phyloP scores from a whole-genome alignment of 2,888 invertebrate genomes.

The Clostera curtula region DNA sequence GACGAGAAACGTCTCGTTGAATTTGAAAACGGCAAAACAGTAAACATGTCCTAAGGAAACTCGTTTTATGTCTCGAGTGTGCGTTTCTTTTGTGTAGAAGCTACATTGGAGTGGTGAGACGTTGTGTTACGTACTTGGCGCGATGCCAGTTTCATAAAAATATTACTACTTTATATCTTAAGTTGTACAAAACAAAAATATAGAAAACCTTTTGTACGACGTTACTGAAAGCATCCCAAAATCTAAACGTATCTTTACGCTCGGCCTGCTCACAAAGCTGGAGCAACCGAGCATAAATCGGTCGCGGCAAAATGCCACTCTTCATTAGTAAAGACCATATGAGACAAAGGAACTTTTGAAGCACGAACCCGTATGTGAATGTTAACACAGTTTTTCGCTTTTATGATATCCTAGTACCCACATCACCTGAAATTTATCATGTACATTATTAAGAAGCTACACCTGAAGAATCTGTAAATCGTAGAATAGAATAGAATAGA shows the following conservation, averaged over 20 bases:
- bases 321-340: constrained; percentile 11
- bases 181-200: too few species aligned
- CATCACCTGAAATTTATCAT: too few species aligned
- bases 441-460: too few species aligned
- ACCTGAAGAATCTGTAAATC: too few species aligned
- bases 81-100: neutral
- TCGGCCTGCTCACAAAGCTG: constrained; percentile 4
- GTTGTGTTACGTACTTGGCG: neutral
- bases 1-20: constrained; percentile 3
- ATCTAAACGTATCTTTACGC: constrained; percentile 10
- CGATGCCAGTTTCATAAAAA: neutral
- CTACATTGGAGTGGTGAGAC: neutral
- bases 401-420: neutral
- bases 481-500: too few species aligned
- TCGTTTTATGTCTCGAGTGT: constrained; percentile 2
- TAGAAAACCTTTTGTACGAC: too few species aligned
- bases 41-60: constrained; percentile 3
- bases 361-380: constrained; percentile 11
- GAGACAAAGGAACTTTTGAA: constrained; percentile 16
- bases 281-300: constrained; percentile 5
- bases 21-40: constrained; percentile 6
- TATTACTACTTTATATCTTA: neutral
- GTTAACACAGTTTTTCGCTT: constrained; percentile 1
- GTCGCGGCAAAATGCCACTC: constrained; percentile 14
- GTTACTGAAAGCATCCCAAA: neutral